These are phyloP conservation scores for Tetragonula clypearis DNA, from an alignment of 1,140 invertebrate genomes.

Conservation along the genomic window DNA sequence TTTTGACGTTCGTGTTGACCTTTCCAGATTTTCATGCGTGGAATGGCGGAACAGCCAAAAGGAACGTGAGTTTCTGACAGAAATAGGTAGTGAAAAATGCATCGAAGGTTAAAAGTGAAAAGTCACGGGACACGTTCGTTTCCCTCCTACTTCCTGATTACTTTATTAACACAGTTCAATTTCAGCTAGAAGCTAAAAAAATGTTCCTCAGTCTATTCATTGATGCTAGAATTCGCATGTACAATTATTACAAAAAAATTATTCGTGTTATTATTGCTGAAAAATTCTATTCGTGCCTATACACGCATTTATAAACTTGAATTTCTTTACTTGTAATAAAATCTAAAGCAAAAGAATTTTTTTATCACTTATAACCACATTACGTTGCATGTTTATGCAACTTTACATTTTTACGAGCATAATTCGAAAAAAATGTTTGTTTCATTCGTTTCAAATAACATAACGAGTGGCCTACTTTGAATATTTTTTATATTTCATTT, in stretches of 20 bases:
- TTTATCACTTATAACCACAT: neutral
- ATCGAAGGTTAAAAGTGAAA: neutral
- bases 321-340: neutral
- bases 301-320: neutral
- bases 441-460: no score
- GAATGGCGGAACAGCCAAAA: neutral
- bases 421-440: no score
- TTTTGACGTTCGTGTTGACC: neutral
- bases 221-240: neutral
- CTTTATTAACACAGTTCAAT: neutral
- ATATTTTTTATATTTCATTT: no score
- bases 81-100: neutral
- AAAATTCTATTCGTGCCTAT: neutral
- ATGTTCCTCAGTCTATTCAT: neutral
- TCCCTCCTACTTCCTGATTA: neutral
- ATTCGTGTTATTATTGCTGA: neutral
- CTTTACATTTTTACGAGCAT: no score
- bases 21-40: neutral
- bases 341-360: neutral
- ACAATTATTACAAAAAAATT: neutral
- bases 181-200: neutral
- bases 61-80: neutral
- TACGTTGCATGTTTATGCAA: no score
- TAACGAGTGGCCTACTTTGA: no score
- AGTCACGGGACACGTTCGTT: neutral